Evolutionary conservation across 2,888 invertebrate species (phyloP).

Genomic region (Sepiola atlantica): DNA sequence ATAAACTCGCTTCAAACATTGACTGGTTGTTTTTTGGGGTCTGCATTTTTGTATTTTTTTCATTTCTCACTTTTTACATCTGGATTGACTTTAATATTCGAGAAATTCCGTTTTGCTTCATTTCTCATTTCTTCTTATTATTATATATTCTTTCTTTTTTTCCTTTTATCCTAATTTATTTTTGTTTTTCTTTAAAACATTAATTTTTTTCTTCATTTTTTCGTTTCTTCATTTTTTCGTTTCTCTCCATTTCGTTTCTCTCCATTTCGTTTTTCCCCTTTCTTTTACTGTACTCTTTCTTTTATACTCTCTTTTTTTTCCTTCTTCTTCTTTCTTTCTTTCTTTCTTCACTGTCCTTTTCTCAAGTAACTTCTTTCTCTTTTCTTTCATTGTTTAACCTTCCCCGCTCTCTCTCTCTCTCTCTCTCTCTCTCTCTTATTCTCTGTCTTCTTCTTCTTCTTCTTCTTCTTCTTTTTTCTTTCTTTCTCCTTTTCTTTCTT

Average conservation of each 20-base stretch:
- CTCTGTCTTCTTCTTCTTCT: not conserved
- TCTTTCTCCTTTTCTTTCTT: not conserved
- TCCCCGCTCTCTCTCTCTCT: constrained; percentile 42
- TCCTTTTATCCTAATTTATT: not conserved
- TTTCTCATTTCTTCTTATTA: not conserved
- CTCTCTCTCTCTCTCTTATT: constrained; percentile 22
- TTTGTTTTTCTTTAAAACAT: too few species aligned
- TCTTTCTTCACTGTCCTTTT: not conserved
- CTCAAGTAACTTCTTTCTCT: constrained; percentile 43
- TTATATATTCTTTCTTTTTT: not conserved
- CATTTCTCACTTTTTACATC: too few species aligned
- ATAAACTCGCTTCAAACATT: too few species aligned
- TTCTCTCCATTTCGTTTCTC: constrained; percentile 48
- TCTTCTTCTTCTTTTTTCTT: constrained; percentile 46
- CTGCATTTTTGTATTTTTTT: too few species aligned
- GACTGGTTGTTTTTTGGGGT: too few species aligned
- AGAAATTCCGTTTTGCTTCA: not conserved
- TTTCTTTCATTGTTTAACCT: constrained; percentile 36
- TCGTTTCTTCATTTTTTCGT: constrained; percentile 46
- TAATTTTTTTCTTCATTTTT: constrained; percentile 34
- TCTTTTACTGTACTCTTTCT: constrained; percentile 41
- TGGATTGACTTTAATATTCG: not conserved
- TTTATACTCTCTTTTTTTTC: constrained; percentile 45
- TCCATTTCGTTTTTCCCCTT: constrained; percentile 45
- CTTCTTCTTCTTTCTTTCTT: constrained; percentile 14